These are phyloP conservation scores for Spisula subtruncata DNA, from an alignment of 2,888 invertebrate genomes.

Conservation along the genomic window DNA sequence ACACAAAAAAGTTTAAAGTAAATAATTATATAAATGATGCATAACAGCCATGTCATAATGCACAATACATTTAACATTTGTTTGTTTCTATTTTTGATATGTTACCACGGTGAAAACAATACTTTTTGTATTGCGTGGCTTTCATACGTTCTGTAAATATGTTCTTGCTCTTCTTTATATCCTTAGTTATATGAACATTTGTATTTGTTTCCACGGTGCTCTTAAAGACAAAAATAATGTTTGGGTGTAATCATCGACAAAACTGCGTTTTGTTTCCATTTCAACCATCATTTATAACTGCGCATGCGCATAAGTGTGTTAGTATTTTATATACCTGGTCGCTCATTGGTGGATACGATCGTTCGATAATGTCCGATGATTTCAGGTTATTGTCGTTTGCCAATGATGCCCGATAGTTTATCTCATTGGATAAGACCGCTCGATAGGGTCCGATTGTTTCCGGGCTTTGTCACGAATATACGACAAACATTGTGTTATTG, in stretches of 20 bases:
- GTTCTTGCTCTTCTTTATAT: not conserved
- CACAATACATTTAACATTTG: too few relatives aligned
- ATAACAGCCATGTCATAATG: too few relatives aligned
- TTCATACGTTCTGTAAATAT: not conserved
- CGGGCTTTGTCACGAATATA: too few relatives aligned
- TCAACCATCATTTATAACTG: not conserved
- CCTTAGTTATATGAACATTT: not conserved
- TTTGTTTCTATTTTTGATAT: not conserved
- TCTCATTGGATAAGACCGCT: not conserved
- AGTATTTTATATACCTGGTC: not conserved
- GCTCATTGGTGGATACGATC: not conserved
- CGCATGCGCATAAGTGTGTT: not conserved
- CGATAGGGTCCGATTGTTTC: too few relatives aligned
- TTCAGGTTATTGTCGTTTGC: not conserved
- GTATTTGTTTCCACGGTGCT: conserved; percentile 2
- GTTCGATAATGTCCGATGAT: not conserved
- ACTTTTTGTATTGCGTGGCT: not conserved
- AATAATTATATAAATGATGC: too few relatives aligned
- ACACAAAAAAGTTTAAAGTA: too few relatives aligned
- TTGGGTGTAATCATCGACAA: not conserved
- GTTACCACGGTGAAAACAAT: not conserved
- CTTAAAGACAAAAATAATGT: not conserved
- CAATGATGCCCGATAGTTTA: not conserved
- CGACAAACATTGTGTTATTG: too few relatives aligned
- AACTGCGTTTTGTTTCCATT: conserved; percentile 4